Base-by-base conservation (phyloP, 2,113 vertebrate species). In the Notarius quadriscutis region DNA sequence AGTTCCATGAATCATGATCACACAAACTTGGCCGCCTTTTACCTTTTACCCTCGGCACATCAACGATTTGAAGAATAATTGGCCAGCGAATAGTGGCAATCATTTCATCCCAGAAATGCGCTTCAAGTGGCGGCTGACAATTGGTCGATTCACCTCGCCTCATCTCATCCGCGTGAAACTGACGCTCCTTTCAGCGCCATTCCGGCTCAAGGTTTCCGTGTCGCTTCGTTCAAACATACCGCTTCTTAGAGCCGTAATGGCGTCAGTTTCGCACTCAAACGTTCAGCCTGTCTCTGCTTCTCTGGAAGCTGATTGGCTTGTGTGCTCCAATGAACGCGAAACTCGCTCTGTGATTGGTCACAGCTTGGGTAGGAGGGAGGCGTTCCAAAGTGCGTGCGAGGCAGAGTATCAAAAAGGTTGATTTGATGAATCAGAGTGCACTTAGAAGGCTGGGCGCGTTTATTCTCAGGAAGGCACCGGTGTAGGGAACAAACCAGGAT, bases 181-280 rank as follows among this genome's bases (percentile, higher is more conserved):
- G 80, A 1, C 22, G 10, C 84, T 51, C 41, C 90, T 17, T 55
- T 55, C 78, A 81, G 90, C 93, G 93, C 95, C 95, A 95, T 95
- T 93, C 91, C 88, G 93, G 92, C 91, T 93, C 88, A 85, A 90
- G 41, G 50, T 86, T 67, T 86, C 53, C 67, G 84, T 53, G 55
- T 65, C 60, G 60, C 78, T 58, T 20, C 71, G 84, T 53, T 53
- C 2, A 2, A 18, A 79, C 75, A 58, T 88, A 72, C 71, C 30
- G 83, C 63, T 83, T 7, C 5, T 5, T 55, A 18, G 77, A 87
- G 83, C 91, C 92, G 79, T 86, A 87, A 93, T 87, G 90, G 90
- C 89, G 84, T 67, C 72, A 83, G 89, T 90, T 92, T 91, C 91
- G 57, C 81, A 71, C 80, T 84, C 71, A 67, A 84, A 84, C 78